These are phyloP conservation scores for Hypena proboscidalis DNA, from an alignment of 2,888 invertebrate species.

Conservation along the genomic window DNA sequence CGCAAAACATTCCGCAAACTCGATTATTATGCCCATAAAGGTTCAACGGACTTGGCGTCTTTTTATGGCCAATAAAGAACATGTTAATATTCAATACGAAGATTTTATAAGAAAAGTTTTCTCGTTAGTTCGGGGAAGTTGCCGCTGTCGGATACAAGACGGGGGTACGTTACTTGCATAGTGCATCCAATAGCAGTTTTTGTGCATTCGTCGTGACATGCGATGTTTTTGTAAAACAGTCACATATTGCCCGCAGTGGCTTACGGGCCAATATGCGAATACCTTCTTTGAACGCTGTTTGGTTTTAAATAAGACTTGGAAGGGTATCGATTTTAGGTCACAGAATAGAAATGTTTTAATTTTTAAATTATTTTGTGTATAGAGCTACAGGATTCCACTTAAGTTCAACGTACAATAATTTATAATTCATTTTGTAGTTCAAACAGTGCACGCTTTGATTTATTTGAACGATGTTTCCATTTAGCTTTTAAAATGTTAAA, in stretches of 20 bases:
- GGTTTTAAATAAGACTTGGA: constrained; percentile 15
- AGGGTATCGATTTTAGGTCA: background rate
- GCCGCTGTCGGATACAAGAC: constrained; percentile 52
- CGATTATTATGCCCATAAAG: constrained; percentile 64
- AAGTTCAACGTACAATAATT: too few species aligned
- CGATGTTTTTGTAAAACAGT: constrained; percentile 31
- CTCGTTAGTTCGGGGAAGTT: constrained; percentile 65
- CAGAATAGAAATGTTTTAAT: background rate
- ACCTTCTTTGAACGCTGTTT: constrained; percentile 13
- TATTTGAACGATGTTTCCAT: background rate
- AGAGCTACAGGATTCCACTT: too few species aligned
- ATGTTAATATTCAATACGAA: constrained; percentile 78
- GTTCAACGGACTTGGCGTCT: constrained; percentile 46
- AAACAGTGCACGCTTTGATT: background rate
- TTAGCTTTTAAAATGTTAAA: background rate
- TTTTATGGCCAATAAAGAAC: constrained; percentile 71
- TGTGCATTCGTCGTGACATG: constrained; percentile 17
- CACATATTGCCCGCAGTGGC: constrained; percentile 28
- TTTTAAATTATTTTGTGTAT: too few species aligned
- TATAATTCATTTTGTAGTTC: background rate
- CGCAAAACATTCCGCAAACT: constrained; percentile 50
- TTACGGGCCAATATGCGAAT: constrained; percentile 20
- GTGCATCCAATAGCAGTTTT: constrained; percentile 35
- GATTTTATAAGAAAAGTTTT: constrained; percentile 76
- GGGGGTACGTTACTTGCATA: constrained; percentile 27